Conservation (phyloP, 92 coral and sea anemone species). For the Phenganax subtilis region DNA sequence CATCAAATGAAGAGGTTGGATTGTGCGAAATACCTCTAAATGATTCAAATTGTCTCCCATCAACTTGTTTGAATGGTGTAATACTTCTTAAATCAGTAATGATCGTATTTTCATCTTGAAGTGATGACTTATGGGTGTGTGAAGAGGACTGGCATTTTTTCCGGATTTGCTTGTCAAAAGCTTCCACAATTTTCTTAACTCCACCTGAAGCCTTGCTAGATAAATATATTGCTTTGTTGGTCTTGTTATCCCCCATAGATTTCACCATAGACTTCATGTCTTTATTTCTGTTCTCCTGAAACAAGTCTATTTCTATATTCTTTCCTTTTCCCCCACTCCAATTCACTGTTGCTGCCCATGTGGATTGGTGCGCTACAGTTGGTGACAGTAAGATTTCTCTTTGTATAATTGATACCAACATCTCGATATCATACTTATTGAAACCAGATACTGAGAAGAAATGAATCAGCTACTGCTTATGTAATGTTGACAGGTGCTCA, state of each 20-base stretch:
- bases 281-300: slow-evolving; percentile 36
- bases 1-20: background rate
- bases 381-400: slow-evolving; percentile 30
- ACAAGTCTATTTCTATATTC: slow-evolving; percentile 38
- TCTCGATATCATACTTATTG: slow-evolving; percentile 43
- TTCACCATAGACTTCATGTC: slow-evolving; percentile 37
- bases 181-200: slow-evolving; percentile 45
- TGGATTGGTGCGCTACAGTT: slow-evolving; percentile 27
- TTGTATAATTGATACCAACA: slow-evolving; percentile 26
- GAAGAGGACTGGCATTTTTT: slow-evolving; percentile 28
- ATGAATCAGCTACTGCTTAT: slow-evolving; percentile 2
- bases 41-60: slow-evolving; percentile 15
- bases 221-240: slow-evolving; percentile 45
- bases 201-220: slow-evolving; percentile 48
- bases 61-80: slow-evolving; percentile 38
- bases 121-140: slow-evolving; percentile 42
- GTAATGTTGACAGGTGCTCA: background rate
- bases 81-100: slow-evolving; percentile 42
- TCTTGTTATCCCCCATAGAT: slow-evolving; percentile 54
- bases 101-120: slow-evolving; percentile 39
- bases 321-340: slow-evolving; percentile 35
- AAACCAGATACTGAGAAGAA: slow-evolving; percentile 15
- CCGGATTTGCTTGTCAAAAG: slow-evolving; percentile 35
- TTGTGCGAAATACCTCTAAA: slow-evolving; percentile 2
- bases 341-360: slow-evolving; percentile 34